A percentile compares a stretch with the other conserved stretches of the same genome.
These are phyloP conservation scores for Oncorhynchus keta DNA, from an alignment of 2,113 vertebrate genomes.

Conservation along the genomic window DNA sequence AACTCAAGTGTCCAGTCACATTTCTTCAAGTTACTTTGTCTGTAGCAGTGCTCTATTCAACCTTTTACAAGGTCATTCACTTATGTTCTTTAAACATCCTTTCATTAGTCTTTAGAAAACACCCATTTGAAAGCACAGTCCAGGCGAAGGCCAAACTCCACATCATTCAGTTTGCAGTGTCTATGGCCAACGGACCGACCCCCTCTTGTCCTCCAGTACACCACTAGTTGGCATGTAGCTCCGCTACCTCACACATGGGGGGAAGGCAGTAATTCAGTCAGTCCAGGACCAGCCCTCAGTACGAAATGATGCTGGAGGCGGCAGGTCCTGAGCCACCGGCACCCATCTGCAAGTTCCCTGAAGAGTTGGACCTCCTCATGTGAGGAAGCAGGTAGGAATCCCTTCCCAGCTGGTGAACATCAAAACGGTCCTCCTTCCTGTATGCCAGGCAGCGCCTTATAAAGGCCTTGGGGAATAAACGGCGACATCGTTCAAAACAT, in stretches of 20 bases:
- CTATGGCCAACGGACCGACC: slow-evolving; percentile 10
- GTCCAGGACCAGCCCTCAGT: slow-evolving; percentile 76
- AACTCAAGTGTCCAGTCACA: slow-evolving; percentile 58
- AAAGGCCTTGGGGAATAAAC: slow-evolving; percentile 79
- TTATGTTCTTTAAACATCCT: slow-evolving; percentile 48
- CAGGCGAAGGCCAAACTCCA: slow-evolving; percentile 31
- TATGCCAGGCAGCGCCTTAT: slow-evolving; percentile 97
- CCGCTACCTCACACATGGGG: slow-evolving; percentile 22
- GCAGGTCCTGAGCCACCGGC: slow-evolving; percentile 82
- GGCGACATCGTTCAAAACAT: background rate
- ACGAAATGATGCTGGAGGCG: slow-evolving; percentile 90
- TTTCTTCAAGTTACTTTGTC: slow-evolving; percentile 69
- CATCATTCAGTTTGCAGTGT: slow-evolving; percentile 15
- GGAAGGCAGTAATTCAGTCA: slow-evolving; percentile 54
- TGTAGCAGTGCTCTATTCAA: slow-evolving; percentile 71
- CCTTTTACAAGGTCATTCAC: slow-evolving; percentile 54
- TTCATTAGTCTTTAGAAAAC: slow-evolving; percentile 47
- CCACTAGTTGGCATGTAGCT: slow-evolving; percentile 21
- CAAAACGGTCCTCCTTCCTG: slow-evolving; percentile 95
- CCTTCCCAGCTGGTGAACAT: slow-evolving; percentile 94
- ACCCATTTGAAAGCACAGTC: slow-evolving; percentile 49
- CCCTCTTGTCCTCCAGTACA: slow-evolving; percentile 27
- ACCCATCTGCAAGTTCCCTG: slow-evolving; percentile 93
- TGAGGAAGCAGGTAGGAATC: slow-evolving; percentile 97
- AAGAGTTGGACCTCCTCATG: slow-evolving; percentile 97